phyloP scores from a whole-genome alignment of 2,888 invertebrate genomes.

The Nymphalis urticae region DNA sequence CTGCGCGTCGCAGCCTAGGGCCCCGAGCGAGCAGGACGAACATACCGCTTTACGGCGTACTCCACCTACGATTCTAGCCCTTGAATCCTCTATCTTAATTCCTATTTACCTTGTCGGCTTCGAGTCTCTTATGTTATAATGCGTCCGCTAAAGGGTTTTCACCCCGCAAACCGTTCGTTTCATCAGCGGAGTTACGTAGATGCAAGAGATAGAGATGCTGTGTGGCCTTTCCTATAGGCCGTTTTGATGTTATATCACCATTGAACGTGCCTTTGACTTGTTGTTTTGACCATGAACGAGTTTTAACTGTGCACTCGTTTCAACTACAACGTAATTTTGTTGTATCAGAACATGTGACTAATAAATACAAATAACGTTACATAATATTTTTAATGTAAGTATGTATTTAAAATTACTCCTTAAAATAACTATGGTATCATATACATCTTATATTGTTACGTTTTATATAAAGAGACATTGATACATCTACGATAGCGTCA shows the following conservation, averaged over 20 bases:
- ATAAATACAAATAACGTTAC: background rate
- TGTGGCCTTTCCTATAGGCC: slow-evolving; percentile 69
- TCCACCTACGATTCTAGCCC: slow-evolving; percentile 72
- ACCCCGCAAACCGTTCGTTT: slow-evolving; percentile 68
- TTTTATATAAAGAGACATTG: slow-evolving; percentile 5
- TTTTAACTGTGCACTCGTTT: slow-evolving; percentile 60
- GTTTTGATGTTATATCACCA: slow-evolving; percentile 76
- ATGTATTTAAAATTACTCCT: background rate
- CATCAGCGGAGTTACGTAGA: slow-evolving; percentile 63
- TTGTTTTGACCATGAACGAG: slow-evolving; percentile 73
- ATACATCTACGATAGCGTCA: slow-evolving; percentile 25
- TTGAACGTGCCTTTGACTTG: slow-evolving; percentile 69
- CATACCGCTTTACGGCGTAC: slow-evolving; percentile 59
- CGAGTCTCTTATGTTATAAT: slow-evolving; percentile 69
- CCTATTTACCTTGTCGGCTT: slow-evolving; percentile 66
- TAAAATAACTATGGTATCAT: background rate
- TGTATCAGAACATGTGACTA: background rate
- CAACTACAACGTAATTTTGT: slow-evolving; percentile 29
- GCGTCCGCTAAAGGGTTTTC: slow-evolving; percentile 74
- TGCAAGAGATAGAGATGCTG: slow-evolving; percentile 76
- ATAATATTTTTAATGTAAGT: background rate
- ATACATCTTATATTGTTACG: no score
- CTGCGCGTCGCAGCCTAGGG: slow-evolving; percentile 76
- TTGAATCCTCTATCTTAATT: slow-evolving; percentile 72
- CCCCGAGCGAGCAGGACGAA: slow-evolving; percentile 76